Conservation (phyloP, 2,888 invertebrate genomes). For the Theretra japonica region DNA sequence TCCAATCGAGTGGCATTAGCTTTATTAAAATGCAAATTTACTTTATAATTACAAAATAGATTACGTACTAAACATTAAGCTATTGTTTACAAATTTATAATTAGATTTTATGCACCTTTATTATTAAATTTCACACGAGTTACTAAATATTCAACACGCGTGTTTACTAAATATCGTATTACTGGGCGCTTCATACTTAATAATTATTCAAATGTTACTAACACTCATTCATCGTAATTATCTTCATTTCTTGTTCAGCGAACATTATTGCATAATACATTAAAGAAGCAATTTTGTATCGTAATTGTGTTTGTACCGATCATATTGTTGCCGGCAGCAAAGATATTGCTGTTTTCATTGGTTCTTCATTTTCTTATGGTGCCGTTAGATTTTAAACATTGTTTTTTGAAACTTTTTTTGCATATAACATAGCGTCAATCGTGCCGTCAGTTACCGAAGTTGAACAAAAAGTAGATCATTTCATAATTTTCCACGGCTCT, state of each 20-base stretch:
- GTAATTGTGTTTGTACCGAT: background rate
- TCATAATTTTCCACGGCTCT: conserved; percentile 30
- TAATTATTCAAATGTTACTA: conserved; percentile 70
- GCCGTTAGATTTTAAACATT: conserved; percentile 31
- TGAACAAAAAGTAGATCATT: conserved; percentile 25
- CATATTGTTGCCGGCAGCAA: background rate
- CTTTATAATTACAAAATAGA: conserved; percentile 38
- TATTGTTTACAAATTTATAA: conserved; percentile 52
- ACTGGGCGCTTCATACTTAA: conserved; percentile 37
- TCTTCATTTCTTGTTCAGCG: conserved; percentile 60
- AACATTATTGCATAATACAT: conserved; percentile 48
- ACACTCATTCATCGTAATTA: conserved; percentile 55
- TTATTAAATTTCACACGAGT: conserved; percentile 68
- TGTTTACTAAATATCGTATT: conserved; percentile 54
- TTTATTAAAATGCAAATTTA: conserved; percentile 32
- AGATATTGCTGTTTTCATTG: conserved; percentile 40
- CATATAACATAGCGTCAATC: conserved; percentile 13
- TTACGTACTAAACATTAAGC: conserved; percentile 49
- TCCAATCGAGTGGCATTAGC: background rate
- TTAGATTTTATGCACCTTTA: conserved; percentile 49
- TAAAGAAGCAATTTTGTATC: background rate
- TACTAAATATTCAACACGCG: conserved; percentile 68
- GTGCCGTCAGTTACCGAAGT: conserved; percentile 7
- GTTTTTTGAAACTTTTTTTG: conserved; percentile 19
- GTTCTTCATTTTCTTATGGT: background rate